Percentiles rank a stretch among this genome's conserved stretches.
These are phyloP conservation scores for Acomys russatus DNA, from an alignment of 2,797 vertebrate species.

Conservation along the genomic window DNA sequence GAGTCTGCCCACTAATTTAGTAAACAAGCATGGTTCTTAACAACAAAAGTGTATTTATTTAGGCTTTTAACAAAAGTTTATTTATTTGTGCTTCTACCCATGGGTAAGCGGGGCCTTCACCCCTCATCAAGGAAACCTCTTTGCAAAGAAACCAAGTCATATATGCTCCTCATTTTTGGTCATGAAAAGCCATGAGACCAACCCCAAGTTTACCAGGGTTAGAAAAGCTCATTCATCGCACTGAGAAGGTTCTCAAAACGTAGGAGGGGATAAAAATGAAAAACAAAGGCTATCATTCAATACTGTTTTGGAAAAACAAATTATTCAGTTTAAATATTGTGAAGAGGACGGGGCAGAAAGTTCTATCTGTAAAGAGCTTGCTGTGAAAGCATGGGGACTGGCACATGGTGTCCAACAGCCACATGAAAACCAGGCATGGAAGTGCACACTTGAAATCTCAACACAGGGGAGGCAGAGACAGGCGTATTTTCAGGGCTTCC, in stretches of 20 bases:
- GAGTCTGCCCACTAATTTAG: background rate
- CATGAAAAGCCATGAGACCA: slow-evolving; percentile 10
- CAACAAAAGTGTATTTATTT: too few species aligned
- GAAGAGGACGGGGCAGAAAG: background rate
- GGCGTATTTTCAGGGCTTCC: too few species aligned
- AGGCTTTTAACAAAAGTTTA: too few species aligned
- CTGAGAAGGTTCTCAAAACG: background rate
- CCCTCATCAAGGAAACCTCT: background rate
- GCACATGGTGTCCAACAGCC: background rate
- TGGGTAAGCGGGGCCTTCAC: background rate
- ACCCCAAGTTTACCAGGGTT: background rate
- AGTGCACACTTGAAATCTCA: background rate
- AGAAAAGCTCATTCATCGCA: background rate
- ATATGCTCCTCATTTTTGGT: background rate
- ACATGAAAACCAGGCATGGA: background rate
- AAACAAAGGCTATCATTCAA: slow-evolving; percentile 5
- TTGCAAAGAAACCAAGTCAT: background rate
- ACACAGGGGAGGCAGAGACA: background rate
- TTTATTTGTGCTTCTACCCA: background rate
- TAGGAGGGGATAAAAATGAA: slow-evolving; percentile 10
- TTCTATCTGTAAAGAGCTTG: background rate
- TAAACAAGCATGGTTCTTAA: background rate
- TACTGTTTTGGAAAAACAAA: background rate
- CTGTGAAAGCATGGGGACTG: background rate
- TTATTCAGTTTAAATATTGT: background rate